A percentile compares a stretch with the other conserved stretches of the same genome.
phyloP scores from a whole-genome alignment of 1,140 invertebrate species.

The Anoplolepis gracilipes region DNA sequence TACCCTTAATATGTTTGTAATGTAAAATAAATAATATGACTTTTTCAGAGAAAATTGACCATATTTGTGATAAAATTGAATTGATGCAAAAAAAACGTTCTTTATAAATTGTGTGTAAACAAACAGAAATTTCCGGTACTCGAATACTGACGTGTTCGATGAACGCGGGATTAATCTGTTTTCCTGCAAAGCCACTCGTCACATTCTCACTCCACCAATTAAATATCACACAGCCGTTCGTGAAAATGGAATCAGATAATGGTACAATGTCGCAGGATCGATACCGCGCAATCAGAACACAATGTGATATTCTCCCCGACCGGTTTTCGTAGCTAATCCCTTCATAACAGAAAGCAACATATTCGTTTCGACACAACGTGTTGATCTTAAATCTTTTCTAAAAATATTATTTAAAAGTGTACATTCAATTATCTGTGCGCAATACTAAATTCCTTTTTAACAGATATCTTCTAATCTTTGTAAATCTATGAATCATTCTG shows the following conservation, averaged over 20 bases:
- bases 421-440: background rate
- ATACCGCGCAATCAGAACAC: conserved; percentile 50
- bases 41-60: background rate
- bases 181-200: conserved; percentile 51
- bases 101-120: conserved; percentile 22
- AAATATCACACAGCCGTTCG: conserved; percentile 43
- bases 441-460: background rate
- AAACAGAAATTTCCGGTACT: conserved; percentile 40
- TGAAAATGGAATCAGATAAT: conserved; percentile 58
- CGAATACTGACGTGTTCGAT: background rate
- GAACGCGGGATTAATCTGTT: conserved; percentile 44
- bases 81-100: background rate
- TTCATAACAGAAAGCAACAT: conserved; percentile 38
- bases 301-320: conserved; percentile 2
- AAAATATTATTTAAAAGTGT: conserved; percentile 47
- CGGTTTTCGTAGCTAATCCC: conserved; percentile 57
- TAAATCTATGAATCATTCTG: conserved; percentile 24
- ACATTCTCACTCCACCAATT: conserved; percentile 40
- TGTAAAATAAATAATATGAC: background rate
- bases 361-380: background rate
- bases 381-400: conserved; percentile 46
- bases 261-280: conserved; percentile 53
- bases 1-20: background rate
- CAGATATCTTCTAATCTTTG: background rate
- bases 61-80: background rate